Base-by-base conservation (phyloP, 2,888 invertebrate species). In the Neoaliturus tenellus region DNA sequence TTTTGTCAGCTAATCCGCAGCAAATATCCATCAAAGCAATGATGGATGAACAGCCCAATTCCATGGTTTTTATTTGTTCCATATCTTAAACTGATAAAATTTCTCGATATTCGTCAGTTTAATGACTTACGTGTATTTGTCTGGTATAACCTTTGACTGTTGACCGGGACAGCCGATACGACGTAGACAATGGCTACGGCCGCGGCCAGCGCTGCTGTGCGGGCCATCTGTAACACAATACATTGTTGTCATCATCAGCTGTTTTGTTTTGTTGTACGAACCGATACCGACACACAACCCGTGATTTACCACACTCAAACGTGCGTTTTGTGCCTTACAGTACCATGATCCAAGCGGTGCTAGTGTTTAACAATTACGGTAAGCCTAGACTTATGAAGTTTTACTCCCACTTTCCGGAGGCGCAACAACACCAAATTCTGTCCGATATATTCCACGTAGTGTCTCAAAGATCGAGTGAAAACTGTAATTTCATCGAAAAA, bases 291-390 rank as follows among this genome's bases (percentile, higher is more conserved):
- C 23, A 20, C 51, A 51, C 23, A 51, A 51, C 51, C 51, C 23
- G 23, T 10, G 51, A 51, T 10, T 39, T 5, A 44, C 44, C 12
- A 44, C 17, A n/a, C 4, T 4, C 44, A 12, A 6, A 35, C 44
- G 44, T 17, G 2, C 44, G 12, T 35, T 6, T 44, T 14, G 23
- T 23, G n/a, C 3, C 51, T n/a, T 1, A 8, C 28, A 31, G 14
- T 6, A 62, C 35, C 3, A 81, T 81, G 81, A 81, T 81, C 20
- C 41, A 81, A 10, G 67, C 81, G 25, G 67, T 81, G 41, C 58
- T 81, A 12, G 81, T 81, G 25, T 81, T 81, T 20, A 81, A 81
- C 25, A 81, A 81, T 20, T 69, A 81, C 67, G 81, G 81, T 20
- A 81, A 81, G 33, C 41, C 81, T n/a, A 67, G 81, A 67, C 67